Evolutionary conservation across 2,113 vertebrate species (phyloP), one percentile per base, ranked within the genome.

Genomic region (Lathamus discolor): DNA sequence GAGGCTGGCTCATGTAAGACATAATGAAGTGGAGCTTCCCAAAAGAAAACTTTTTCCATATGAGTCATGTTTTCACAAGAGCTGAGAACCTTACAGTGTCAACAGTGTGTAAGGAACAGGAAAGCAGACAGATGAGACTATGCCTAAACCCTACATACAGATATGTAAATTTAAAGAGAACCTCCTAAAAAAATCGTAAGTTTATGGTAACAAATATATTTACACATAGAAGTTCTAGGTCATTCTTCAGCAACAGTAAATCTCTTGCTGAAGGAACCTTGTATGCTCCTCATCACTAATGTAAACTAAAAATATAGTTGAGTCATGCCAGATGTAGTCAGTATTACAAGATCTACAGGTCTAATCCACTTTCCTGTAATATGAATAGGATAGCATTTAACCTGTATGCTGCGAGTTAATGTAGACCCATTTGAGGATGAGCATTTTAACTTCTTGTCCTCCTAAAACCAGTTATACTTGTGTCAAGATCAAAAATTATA

Each of bases 31-130:
- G 1, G 55, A 93, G 64, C 44, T 95, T 74, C 72, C 68, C 44
- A 62, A 77, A 94, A 89, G 70, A 82, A 79, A 76, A 66, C 48
- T 19, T 92, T 66, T 85, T 89, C 81, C 69, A 17, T 8, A 28
- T 95, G 92, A 96, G 83, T 93, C 83, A 92, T 28, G 33, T 19
- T 88, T 68, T 51, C 51, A 52, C 57, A 73, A 80, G 57, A 79
- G 91, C 87, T 74, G 63, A 83, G 75, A 89, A 79, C 39, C 41
- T 73, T 33, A 3, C 15, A 43, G 31, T 27, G 31, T 74, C 48
- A 84, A 13, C 37, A 70, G 28, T 4, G n/a, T 44, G 61, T 69
- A 63, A 76, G 70, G 67, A 79, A 91, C 16, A 20, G 74, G 52
- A 91, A 41, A 92, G 74, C 84, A 87, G 66, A 76, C 0, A 2